These are phyloP conservation scores for Iguana delicatissima DNA, from an alignment of 2,797 vertebrate genomes.

Conservation along the genomic window DNA sequence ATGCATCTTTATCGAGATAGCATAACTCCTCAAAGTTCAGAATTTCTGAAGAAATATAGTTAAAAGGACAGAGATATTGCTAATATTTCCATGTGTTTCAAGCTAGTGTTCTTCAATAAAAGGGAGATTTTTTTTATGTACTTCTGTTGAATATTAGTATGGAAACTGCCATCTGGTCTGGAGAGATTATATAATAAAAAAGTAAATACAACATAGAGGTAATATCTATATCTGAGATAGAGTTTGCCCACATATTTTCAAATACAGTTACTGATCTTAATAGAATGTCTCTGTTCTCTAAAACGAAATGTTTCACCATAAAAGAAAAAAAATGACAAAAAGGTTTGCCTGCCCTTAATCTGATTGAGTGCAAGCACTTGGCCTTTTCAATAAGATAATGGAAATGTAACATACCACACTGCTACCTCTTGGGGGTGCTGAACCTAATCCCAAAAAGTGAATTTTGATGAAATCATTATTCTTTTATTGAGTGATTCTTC, in stretches of 20 bases:
- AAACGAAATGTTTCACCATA: conserved; percentile 42
- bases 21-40: neutral
- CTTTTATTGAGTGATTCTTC: conserved; percentile 9
- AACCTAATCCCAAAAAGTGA: conserved; percentile 30
- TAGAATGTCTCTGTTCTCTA: conserved; percentile 43
- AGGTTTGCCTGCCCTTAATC: conserved; percentile 42
- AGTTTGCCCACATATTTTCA: conserved; percentile 47
- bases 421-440: conserved; percentile 13
- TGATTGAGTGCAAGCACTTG: conserved; percentile 3
- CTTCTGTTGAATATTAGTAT: conserved; percentile 27
- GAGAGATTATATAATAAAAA: conserved; percentile 48
- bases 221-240: conserved; percentile 38
- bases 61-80: conserved; percentile 16
- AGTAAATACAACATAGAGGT: conserved; percentile 38
- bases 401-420: conserved; percentile 32
- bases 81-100: conserved; percentile 26
- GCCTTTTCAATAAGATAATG: conserved; percentile 35
- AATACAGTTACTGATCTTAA: conserved; percentile 8
- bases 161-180: conserved; percentile 16
- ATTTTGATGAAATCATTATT: neutral
- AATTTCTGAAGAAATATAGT: conserved; percentile 21
- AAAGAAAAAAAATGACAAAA: conserved; percentile 34
- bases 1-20: conserved; percentile 36
- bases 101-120: conserved; percentile 17
- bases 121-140: conserved; percentile 26